Percentiles rank a stretch among this genome's conserved stretches.
These are phyloP conservation scores for Lasioglossum morio DNA, from an alignment of 2,888 invertebrate genomes.

Conservation along the genomic window DNA sequence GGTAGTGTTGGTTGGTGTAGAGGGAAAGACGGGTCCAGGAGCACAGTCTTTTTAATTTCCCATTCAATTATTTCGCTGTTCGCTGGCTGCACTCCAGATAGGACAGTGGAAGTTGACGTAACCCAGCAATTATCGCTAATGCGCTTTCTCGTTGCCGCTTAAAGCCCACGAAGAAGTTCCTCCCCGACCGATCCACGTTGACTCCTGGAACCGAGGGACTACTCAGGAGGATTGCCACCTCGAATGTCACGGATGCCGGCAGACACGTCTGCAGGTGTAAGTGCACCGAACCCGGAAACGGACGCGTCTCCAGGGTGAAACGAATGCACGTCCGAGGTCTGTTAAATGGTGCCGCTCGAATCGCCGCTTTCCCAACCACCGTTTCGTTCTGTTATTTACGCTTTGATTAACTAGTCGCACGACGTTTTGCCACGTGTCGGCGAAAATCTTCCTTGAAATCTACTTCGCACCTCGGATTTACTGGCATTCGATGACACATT, in stretches of 20 bases:
- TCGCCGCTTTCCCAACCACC: constrained; percentile 2
- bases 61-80: constrained; percentile 45
- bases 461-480: background rate
- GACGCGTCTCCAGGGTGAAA: constrained; percentile 36
- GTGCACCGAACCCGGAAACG: constrained; percentile 48
- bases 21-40: background rate
- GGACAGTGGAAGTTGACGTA: constrained; percentile 60
- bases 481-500: background rate
- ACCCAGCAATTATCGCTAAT: constrained; percentile 70
- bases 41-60: constrained; percentile 34
- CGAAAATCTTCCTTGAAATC: background rate
- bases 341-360: constrained; percentile 31
- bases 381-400: constrained; percentile 19
- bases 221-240: constrained; percentile 68
- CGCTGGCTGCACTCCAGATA: constrained; percentile 37
- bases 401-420: constrained; percentile 6
- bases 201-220: constrained; percentile 60
- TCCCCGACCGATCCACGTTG: constrained; percentile 48
- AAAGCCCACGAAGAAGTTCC: constrained; percentile 64
- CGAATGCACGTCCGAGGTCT: constrained; percentile 29
- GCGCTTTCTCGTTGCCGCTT: constrained; percentile 66
- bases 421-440: background rate
- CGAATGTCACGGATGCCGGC: constrained; percentile 62
- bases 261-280: constrained; percentile 52
- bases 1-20: background rate